Percentiles rank a stretch among this genome's conserved stretches.
Evolutionary conservation across 2,888 invertebrate genomes (phyloP).

Genomic region (Zonitis immaculata): DNA sequence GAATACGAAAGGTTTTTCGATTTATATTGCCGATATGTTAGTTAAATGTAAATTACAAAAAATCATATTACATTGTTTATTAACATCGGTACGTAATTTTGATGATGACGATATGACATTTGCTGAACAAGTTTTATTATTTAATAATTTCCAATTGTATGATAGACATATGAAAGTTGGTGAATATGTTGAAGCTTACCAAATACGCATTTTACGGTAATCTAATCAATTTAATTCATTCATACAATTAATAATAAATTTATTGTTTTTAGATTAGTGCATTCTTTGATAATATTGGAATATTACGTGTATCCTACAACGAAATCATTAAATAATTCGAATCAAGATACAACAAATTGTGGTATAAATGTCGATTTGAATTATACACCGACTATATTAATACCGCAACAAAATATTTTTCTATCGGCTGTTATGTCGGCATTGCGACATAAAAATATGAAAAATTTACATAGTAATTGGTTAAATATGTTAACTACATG

Average conservation of each 20-base stretch:
- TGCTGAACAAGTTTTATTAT: conserved; percentile 69
- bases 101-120: conserved; percentile 57
- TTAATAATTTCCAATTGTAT: conserved; percentile 62
- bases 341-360: conserved; percentile 31
- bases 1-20: conserved; percentile 71
- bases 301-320: conserved; percentile 55
- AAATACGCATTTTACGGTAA: conserved; percentile 60
- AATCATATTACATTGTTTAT: conserved; percentile 72
- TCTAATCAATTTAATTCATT: too few species aligned
- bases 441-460: conserved; percentile 63
- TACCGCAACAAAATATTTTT: conserved; percentile 80
- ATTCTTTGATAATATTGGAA: conserved; percentile 71
- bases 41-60: conserved; percentile 79
- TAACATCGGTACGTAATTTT: conserved; percentile 67
- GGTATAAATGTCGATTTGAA: conserved; percentile 49
- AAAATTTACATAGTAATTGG: conserved; percentile 78
- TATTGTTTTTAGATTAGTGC: conserved; percentile 56
- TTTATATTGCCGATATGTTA: conserved; percentile 70
- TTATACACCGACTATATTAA: conserved; percentile 60
- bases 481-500: conserved; percentile 74
- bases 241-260: too few species aligned
- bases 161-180: conserved; percentile 56
- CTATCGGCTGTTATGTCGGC: conserved; percentile 73
- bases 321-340: conserved; percentile 23
- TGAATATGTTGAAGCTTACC: conserved; percentile 64